Percentiles rank a stretch among this genome's conserved stretches.
These are phyloP conservation scores for Trichonephila inaurata DNA, from an alignment of 1,140 invertebrate species.

Conservation along the genomic window DNA sequence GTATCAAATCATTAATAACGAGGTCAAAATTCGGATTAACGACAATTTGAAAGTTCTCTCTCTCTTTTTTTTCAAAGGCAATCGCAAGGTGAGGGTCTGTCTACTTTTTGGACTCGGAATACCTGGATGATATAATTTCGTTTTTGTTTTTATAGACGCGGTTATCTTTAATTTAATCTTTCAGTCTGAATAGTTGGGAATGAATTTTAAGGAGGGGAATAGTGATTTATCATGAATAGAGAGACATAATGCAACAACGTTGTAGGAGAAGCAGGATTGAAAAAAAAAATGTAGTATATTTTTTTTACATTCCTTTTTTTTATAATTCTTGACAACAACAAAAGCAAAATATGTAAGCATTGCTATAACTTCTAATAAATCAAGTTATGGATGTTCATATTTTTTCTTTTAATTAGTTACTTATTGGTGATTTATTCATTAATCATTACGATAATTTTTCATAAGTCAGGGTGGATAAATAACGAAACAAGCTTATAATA, in stretches of 20 bases:
- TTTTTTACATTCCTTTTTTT: background rate
- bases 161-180: conserved; percentile 36
- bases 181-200: background rate
- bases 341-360: background rate
- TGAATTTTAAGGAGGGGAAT: conserved; percentile 39
- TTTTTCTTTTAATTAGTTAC: conserved; percentile 6
- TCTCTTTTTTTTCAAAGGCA: background rate
- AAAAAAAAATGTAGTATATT: background rate
- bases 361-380: background rate
- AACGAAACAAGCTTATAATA: background rate
- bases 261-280: background rate
- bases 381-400: background rate
- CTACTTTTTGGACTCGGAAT: background rate
- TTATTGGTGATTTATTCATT: background rate
- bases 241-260: background rate
- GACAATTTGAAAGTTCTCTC: conserved; percentile 18
- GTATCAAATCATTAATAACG: conserved; percentile 69
- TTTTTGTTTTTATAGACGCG: background rate
- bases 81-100: conserved; percentile 22
- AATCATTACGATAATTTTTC: background rate
- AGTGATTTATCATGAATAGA: background rate
- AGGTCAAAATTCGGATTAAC: conserved; percentile 70
- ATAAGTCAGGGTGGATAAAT: background rate
- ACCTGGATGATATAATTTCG: background rate
- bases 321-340: background rate